A percentile compares a stretch with the other conserved stretches of the same genome.
Evolutionary conservation across 92 coral and sea anemone species (phyloP).

Genomic region (Montipora capitata): DNA sequence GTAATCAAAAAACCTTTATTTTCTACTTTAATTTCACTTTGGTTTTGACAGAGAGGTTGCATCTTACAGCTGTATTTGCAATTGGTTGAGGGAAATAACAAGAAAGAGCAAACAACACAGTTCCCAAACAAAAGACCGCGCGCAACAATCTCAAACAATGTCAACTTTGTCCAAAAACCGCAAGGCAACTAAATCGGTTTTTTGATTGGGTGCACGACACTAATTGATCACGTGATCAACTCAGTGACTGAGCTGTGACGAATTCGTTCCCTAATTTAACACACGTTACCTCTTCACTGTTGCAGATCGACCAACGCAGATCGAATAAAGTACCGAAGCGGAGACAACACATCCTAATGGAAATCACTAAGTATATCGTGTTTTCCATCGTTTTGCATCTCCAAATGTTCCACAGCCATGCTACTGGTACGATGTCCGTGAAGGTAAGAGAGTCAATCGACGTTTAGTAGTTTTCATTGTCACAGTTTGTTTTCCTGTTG

Average conservation of each 20-base stretch:
- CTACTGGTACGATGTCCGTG: constrained; percentile 2
- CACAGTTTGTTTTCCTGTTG: constrained; percentile 31
- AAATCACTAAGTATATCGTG: constrained; percentile 9
- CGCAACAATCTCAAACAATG: constrained; percentile 36
- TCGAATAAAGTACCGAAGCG: neutral
- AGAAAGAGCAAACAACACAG: constrained; percentile 37
- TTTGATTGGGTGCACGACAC: constrained; percentile 25
- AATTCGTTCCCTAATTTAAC: neutral
- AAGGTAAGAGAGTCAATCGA: constrained; percentile 19
- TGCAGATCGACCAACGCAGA: constrained; percentile 35
- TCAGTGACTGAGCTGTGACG: neutral
- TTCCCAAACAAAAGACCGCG: constrained; percentile 36
- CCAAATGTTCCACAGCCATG: constrained; percentile 7
- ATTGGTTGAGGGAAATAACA: neutral
- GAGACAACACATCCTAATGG: constrained; percentile 14
- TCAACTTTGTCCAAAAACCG: constrained; percentile 23
- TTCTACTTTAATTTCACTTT: neutral
- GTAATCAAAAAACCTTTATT: neutral
- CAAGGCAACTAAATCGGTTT: constrained; percentile 20
- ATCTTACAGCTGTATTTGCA: constrained; percentile 53
- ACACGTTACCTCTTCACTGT: constrained; percentile 25
- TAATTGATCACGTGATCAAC: constrained; percentile 40
- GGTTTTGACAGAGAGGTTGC: neutral
- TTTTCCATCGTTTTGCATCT: constrained; percentile 8
- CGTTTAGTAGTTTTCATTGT: neutral